phyloP scores from a whole-genome alignment of 2,888 invertebrate genomes.

The Cerceris ruficornis region DNA sequence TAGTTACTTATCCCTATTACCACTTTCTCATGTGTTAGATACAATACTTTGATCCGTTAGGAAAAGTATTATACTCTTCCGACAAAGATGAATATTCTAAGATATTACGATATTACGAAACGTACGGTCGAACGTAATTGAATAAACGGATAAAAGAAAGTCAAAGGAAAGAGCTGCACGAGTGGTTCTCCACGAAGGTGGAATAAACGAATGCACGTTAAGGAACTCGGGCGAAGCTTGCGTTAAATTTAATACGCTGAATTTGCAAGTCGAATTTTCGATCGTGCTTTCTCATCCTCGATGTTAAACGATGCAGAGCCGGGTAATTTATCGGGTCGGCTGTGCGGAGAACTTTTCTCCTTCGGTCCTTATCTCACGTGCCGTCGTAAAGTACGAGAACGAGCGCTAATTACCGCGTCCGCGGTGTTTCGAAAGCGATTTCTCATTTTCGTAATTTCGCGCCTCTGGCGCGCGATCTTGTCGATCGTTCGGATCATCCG shows the following conservation, averaged over 20 bases:
- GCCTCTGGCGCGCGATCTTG: conserved; percentile 34
- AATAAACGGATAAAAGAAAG: neutral
- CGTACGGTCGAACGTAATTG: no score
- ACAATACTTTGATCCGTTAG: no score
- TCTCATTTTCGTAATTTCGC: conserved; percentile 65
- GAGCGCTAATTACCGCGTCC: conserved; percentile 66
- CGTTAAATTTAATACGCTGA: conserved; percentile 1
- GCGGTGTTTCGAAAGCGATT: conserved; percentile 66
- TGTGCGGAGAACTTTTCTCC: conserved; percentile 28
- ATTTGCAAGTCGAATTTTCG: conserved; percentile 42
- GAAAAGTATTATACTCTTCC: no score
- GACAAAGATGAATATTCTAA: no score
- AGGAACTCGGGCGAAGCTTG: conserved; percentile 2
- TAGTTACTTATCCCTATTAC: no score
- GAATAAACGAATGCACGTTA: conserved; percentile 14
- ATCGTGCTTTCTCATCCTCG: conserved; percentile 25
- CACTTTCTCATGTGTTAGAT: no score
- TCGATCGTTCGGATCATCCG: conserved; percentile 18
- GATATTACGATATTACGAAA: no score
- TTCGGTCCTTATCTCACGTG: conserved; percentile 58
- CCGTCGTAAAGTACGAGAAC: conserved; percentile 62
- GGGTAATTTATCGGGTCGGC: conserved; percentile 17
- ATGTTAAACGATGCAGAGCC: conserved; percentile 25
- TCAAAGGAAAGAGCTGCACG: neutral
- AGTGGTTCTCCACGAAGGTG: conserved; percentile 2